Base-by-base conservation (phyloP, 2,113 vertebrate species). In the Hyperopisus bebe region DNA sequence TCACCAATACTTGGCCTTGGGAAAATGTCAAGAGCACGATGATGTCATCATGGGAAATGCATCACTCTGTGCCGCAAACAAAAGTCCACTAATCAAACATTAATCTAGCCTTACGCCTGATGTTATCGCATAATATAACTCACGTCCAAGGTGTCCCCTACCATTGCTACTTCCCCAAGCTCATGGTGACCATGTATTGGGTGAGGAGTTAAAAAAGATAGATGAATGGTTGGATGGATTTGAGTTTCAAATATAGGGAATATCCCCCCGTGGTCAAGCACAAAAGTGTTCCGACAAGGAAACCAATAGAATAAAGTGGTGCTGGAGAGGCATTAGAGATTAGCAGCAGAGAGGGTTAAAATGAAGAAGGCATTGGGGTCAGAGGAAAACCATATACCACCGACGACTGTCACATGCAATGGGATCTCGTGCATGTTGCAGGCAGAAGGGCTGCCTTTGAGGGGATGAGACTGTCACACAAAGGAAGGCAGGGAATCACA, bases 261-360 rank as follows among this genome's bases (percentile, higher is more conserved):
- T 35, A 47, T 55, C 74, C 48, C 89, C 83, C 42, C 46, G 15
- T 93, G 94, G 93, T 93, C 91, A 86, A 87, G 88, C 89, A 91
- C 91, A 90, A 91, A 92, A 93, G 91, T 27, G 27, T 82, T 74
- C 3, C 90, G 91, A 92, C 92, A 92, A 87, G 90, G 93, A 92
- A 95, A 92, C 94, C 90, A 95, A 95, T 95, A 94, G 94, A 95
- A 94, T 95, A 94, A 94, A 95, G 93, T 95, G 92, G 91, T 94
- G 91, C 91, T 91, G 44, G 91, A 90, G 90, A 94, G 92, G 92
- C 94, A 95, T 95, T 93, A 95, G 94, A 95, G 94, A 95, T 95
- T 95, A 94, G 93, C 93, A 90, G 92, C 87, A 90, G 91, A 92
- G 90, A 93, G 91, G 92, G 90, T 92, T 94, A 90, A 91, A 92